These are phyloP conservation scores for Ammospiza caudacuta DNA, from an alignment of 2,113 vertebrate species.

Conservation along the genomic window DNA sequence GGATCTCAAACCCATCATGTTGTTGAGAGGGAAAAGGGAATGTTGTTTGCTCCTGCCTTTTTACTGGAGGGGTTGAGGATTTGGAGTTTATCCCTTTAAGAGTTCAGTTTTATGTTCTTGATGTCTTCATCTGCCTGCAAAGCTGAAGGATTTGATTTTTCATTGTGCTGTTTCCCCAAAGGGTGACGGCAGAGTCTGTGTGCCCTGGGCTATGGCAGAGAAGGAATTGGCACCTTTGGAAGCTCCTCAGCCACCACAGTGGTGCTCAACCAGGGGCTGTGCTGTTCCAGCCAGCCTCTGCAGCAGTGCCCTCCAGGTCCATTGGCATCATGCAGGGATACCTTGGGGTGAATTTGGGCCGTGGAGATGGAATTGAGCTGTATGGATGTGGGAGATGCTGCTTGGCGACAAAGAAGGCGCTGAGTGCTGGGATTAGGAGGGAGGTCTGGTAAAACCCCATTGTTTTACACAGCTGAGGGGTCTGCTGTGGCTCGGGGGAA, in stretches of 20 bases:
- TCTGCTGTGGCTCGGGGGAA: neutral
- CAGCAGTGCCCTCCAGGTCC: neutral
- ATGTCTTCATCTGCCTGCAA: neutral
- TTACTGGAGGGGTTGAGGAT: neutral
- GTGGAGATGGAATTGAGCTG: neutral
- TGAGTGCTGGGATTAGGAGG: neutral
- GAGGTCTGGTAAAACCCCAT: neutral
- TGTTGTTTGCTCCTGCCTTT: neutral
- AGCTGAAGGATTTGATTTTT: neutral
- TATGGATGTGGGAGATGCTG: neutral
- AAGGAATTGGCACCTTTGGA: neutral
- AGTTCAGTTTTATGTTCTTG: neutral
- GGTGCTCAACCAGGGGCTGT: neutral
- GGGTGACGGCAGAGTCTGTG: neutral
- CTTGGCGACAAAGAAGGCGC: accelerated
- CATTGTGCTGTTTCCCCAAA: neutral
- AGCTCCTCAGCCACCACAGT: accelerated
- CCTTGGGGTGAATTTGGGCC: neutral
- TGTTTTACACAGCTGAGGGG: neutral
- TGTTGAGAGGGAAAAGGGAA: neutral
- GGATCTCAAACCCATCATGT: neutral
- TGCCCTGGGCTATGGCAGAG: neutral
- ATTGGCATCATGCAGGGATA: accelerated
- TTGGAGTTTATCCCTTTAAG: neutral
- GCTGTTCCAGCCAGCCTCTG: accelerated